Evolutionary conservation across 2,113 vertebrate genomes (phyloP).

Genomic region (Clarias magur): DNA sequence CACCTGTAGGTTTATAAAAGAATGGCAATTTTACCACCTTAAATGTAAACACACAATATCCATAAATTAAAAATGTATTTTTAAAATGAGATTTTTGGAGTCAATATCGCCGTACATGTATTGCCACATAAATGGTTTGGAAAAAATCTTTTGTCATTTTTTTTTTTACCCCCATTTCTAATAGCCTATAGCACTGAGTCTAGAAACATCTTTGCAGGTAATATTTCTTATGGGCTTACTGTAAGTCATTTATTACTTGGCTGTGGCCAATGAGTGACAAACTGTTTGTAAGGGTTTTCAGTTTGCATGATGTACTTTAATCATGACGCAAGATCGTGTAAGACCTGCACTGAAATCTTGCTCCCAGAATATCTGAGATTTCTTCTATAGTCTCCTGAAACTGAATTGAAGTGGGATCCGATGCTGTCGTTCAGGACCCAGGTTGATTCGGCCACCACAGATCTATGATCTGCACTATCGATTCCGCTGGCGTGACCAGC

Average conservation of each 20-base stretch:
- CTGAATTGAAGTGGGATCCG: not conserved
- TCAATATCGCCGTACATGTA: no score
- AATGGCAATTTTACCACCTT: no score
- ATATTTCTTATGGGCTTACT: not conserved
- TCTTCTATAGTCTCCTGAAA: not conserved
- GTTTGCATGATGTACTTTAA: not conserved
- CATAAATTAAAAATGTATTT: no score
- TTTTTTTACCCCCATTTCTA: no score
- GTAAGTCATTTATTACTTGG: not conserved
- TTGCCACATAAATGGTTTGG: no score
- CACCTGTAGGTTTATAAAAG: no score
- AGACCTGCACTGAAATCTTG: not conserved
- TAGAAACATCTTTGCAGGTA: not conserved
- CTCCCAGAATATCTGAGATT: not conserved
- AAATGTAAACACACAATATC: no score
- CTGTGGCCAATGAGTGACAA: not conserved
- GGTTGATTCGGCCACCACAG: not conserved
- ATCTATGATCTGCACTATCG: not conserved
- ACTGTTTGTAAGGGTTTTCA: not conserved
- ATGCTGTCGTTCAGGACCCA: not conserved
- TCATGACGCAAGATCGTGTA: not conserved
- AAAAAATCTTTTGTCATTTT: no score
- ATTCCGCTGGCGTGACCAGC: not conserved
- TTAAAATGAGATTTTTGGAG: no score
- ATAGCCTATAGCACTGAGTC: not conserved